Base-by-base conservation (phyloP, 2,888 invertebrate genomes). In the Pandemis corylana region DNA sequence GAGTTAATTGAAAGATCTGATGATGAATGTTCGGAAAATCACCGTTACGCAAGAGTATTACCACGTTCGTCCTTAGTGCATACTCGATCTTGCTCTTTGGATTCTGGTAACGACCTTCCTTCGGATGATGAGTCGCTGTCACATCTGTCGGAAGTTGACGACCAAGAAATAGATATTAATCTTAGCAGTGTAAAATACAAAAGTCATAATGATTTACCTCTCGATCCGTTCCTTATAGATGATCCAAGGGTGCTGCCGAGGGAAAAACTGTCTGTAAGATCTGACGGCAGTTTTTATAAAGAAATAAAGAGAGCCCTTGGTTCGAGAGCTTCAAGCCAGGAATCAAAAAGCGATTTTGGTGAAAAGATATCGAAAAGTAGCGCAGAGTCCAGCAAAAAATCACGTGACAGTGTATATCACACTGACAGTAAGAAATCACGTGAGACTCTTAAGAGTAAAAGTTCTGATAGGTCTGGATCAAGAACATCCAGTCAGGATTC, bases 1-100 rank as follows among this genome's bases (percentile, higher is more conserved):
- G 98, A 98, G 87, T 91, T 98, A 41, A 93, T 98, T 77, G 97
- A 98, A 87, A 96, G 97, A 85, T 96, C 96, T 76, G 96, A 96
- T 81, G 96, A 96, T 83, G 95, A 96, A 83, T 95, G 90, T 75
- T 93, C 95, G 71, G 92, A 93, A 78, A 87, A 84, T 72, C 87
- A 87, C 7, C 87, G 89, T 61, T 91, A 87, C 82, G 84, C 89
- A 71, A 83, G 86, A 70, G 81, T 85, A 71, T 85, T 90, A 70
- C 88, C 89, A 53, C 89, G 85, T 62, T 74, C 86, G 68, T 78
- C 92, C n/a, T 87, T 89, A 78, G 91, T 90, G 69, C 95, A 94
- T 82, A 94, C 95, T 77, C 95, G 97, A 79, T 97, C 97, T 70
- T 96, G 96, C 85, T 97, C 97, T 78, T 94, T 97, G 74, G 97